Base-by-base conservation (phyloP, 2,797 vertebrate genomes). In the Melanotaenia nigrans region DNA sequence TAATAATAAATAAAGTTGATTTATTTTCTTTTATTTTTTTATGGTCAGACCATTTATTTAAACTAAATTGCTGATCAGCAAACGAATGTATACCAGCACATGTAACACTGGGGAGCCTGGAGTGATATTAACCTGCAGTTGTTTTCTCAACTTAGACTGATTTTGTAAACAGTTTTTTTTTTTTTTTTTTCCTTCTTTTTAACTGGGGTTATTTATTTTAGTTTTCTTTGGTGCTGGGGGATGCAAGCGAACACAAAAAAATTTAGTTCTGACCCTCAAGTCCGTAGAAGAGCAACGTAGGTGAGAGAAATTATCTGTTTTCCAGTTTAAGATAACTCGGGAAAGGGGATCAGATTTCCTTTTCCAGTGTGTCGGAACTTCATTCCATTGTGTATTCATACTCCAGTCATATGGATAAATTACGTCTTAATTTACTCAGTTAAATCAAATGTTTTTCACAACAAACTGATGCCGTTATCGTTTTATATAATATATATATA, bases 331-430 rank as follows among this genome's bases (percentile, higher is more conserved):
- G 47, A 81, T 75, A 68, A 85, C 18, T 83, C 68, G 16, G n/a
- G 62, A 77, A 84, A 83, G 14, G 28, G 65, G 78, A 82, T 90
- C 83, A 70, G 86, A 85, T 87, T 90, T 87, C 75, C 79, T 51
- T 78, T 87, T 81, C 70, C 71, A 72, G 57, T 71, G 45, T 0
- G 73, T 83, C 89, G 89, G 92, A 90, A 88, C 91, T 90, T 85
- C 78, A 68, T 93, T 86, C 73, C 77, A 84, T 83, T 88, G 82
- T 92, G 85, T 92, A 93, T 92, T 65, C 89, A 85, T 93, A 57
- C 92, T 78, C 92, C 30, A 54, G 57, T 28, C 30, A 20, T 45
- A 71, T 28, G 42, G 58, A 53, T 13, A 61, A 1, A 57, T 59
- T 70, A 69, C 35, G 24, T 9, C 35, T 61, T 24, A 7, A 8